phyloP scores from a whole-genome alignment of 2,113 vertebrate species.

The Cynoglossus semilaevis region DNA sequence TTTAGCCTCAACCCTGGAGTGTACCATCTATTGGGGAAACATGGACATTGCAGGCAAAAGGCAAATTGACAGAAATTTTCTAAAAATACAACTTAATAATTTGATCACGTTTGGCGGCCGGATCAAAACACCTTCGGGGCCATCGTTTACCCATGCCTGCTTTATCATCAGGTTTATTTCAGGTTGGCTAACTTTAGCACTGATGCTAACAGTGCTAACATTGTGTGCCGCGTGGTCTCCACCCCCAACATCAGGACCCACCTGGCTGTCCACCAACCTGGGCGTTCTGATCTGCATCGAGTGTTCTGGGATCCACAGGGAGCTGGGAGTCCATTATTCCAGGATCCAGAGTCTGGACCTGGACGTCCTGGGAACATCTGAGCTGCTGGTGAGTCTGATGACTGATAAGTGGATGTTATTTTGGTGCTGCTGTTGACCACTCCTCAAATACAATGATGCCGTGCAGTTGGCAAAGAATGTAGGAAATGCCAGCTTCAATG shows the following conservation, averaged over 20 bases:
- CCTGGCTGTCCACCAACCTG: constrained; percentile 96
- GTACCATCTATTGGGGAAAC: no score
- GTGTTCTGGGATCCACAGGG: constrained; percentile 96
- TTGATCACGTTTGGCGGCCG: no score
- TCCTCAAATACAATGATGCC: background rate
- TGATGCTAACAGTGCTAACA: no score
- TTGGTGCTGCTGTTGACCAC: background rate
- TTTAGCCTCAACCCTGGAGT: no score
- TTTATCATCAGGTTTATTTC: no score
- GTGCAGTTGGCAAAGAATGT: constrained; percentile 93
- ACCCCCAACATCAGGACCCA: constrained; percentile 80
- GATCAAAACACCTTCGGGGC: no score
- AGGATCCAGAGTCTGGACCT: constrained; percentile 96
- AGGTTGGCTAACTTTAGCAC: no score
- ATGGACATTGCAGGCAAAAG: no score
- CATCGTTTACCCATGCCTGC: no score
- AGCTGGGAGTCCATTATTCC: constrained; percentile 96
- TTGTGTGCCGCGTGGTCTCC: background rate
- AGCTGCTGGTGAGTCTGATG: constrained; percentile 85
- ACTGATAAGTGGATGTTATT: no score
- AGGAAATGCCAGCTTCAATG: constrained; percentile 94
- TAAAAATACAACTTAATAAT: no score
- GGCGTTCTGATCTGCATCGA: constrained; percentile 96
- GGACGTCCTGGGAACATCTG: constrained; percentile 94
- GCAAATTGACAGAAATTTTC: no score